Conservation (phyloP, 2,797 vertebrate genomes). For the Hyperoplus lanceolatus region DNA sequence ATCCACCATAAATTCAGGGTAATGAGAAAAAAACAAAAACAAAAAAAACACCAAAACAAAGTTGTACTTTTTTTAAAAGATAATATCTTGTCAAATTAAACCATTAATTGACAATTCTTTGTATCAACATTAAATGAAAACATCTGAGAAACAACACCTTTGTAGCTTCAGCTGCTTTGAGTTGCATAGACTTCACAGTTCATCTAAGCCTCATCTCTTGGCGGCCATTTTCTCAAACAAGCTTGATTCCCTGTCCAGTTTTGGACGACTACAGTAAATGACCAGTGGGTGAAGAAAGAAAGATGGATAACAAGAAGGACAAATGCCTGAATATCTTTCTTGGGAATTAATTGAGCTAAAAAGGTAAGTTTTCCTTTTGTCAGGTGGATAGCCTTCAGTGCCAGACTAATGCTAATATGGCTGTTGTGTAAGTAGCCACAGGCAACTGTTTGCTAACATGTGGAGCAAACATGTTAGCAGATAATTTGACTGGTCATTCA, state of each 20-base stretch:
- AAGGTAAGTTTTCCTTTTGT: not conserved
- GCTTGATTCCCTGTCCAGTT: accelerated
- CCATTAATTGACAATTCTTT: not conserved
- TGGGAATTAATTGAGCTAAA: not conserved
- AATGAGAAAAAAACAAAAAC: no score
- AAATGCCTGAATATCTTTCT: not conserved
- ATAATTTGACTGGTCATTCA: no score
- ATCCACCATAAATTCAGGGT: not conserved
- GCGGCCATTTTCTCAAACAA: not conserved
- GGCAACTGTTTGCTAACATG: no score
- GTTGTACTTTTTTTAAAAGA: no score
- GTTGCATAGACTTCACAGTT: not conserved
- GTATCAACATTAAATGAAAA: no score
- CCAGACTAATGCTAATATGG: not conserved
- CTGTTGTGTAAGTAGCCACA: not conserved
- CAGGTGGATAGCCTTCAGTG: not conserved
- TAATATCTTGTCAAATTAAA: not conserved
- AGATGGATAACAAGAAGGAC: not conserved
- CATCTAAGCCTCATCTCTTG: not conserved
- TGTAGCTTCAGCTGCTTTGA: not conserved
- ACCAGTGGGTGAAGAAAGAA: not conserved
- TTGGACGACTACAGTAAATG: not conserved
- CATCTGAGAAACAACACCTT: not conserved
- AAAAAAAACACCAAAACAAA: no score
- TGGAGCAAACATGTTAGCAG: not conserved